A percentile compares a stretch with the other conserved stretches of the same genome.
These are phyloP conservation scores for Mellivora capensis DNA, from an alignment of 2,113 vertebrate genomes.

Conservation along the genomic window DNA sequence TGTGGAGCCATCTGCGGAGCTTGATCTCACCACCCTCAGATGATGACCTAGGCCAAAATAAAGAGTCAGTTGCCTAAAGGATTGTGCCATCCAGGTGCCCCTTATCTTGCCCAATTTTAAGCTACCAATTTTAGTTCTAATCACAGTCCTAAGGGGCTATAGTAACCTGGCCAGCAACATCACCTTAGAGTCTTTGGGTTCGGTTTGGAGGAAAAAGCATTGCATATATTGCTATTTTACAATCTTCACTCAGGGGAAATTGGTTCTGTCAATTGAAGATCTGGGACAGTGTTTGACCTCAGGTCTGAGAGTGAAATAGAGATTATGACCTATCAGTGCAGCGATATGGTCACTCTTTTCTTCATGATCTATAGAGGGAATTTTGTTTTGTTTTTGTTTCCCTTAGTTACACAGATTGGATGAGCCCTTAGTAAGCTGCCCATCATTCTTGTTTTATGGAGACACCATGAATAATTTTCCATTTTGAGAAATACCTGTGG, in stretches of 20 bases:
- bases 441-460: background rate
- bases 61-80: too few species aligned
- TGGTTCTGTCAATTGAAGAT: background rate
- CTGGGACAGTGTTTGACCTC: background rate
- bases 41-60: too few species aligned
- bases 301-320: too few species aligned
- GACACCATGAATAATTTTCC: background rate
- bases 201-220: background rate
- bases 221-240: background rate
- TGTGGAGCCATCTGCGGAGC: too few species aligned
- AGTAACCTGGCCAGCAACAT: background rate
- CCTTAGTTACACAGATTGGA: background rate
- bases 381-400: too few species aligned
- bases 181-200: background rate
- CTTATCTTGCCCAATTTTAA: background rate
- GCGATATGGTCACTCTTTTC: background rate
- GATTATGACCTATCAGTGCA: background rate
- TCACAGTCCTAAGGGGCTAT: background rate
- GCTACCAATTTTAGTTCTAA: background rate
- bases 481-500: background rate
- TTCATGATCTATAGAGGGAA: too few species aligned
- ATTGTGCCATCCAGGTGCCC: too few species aligned
- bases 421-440: background rate
- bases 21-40: too few species aligned
- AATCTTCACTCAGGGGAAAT: background rate